phyloP scores from a whole-genome alignment of 2,113 vertebrate species.

The Brachyhypopomus occidentalis region DNA sequence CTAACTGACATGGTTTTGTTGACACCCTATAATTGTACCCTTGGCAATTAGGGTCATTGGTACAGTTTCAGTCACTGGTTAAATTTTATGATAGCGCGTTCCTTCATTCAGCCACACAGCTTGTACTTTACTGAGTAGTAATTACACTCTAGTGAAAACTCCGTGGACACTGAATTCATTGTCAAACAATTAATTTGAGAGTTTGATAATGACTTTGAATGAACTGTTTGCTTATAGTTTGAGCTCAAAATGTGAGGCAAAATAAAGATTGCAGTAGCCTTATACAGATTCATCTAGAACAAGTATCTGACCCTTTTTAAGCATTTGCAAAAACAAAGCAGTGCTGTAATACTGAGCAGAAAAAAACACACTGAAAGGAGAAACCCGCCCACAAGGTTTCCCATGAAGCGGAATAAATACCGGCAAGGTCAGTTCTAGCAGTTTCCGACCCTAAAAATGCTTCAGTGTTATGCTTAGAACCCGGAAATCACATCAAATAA shows the following conservation, averaged over 20 bases:
- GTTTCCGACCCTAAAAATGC: neutral
- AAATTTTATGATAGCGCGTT: neutral
- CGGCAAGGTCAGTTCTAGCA: neutral
- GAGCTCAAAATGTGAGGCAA: conserved; percentile 8
- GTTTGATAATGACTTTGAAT: conserved; percentile 38
- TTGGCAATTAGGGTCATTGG: neutral
- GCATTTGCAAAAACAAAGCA: neutral
- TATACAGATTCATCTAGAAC: neutral
- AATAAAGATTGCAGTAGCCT: neutral
- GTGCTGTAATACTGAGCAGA: neutral
- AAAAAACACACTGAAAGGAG: conserved; percentile 4
- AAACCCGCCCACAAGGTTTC: neutral
- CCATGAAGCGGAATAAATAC: neutral
- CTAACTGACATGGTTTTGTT: neutral
- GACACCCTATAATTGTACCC: neutral
- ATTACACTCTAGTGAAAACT: conserved; percentile 26
- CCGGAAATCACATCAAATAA: neutral
- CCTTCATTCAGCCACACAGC: neutral
- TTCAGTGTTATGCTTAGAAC: conserved; percentile 7
- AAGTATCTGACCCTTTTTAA: neutral
- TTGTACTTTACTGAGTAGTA: conserved; percentile 27
- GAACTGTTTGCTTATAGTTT: conserved; percentile 4
- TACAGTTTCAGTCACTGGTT: conserved; percentile 1
- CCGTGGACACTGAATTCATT: conserved; percentile 20
- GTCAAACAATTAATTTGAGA: conserved; percentile 35